Conservation (phyloP, 2,113 vertebrate species). For the Notothenia coriiceps region DNA sequence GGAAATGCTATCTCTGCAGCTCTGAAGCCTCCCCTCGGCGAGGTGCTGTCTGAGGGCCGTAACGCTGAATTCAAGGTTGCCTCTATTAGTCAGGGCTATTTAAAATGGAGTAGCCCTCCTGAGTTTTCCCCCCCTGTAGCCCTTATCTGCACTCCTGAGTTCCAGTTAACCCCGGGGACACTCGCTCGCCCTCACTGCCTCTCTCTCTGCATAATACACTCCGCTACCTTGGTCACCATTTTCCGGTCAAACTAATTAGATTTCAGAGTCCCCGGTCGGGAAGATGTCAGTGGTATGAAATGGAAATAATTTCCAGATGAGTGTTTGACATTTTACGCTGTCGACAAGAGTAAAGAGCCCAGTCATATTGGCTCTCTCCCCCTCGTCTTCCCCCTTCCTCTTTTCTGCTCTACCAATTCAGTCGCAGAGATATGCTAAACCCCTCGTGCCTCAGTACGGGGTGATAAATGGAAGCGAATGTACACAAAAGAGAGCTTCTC, state of each 20-base stretch:
- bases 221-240: constrained; percentile 67
- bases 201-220: constrained; percentile 70
- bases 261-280: constrained; percentile 68
- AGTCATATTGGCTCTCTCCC: constrained; percentile 36
- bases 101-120: constrained; percentile 69
- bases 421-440: constrained; percentile 72
- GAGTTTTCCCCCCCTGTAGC: constrained; percentile 43
- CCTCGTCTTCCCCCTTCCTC: constrained; percentile 21
- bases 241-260: constrained; percentile 82
- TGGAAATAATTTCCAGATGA: constrained; percentile 85
- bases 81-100: constrained; percentile 71
- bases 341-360: constrained; percentile 70
- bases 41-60: constrained; percentile 41
- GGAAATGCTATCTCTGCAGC: constrained; percentile 22
- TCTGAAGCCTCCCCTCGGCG: background rate
- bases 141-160: constrained; percentile 79
- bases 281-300: constrained; percentile 78
- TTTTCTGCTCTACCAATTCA: constrained; percentile 66
- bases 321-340: constrained; percentile 81
- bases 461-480: constrained; percentile 67
- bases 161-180: constrained; percentile 77
- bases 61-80: constrained; percentile 61
- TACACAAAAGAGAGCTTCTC: constrained; percentile 68
- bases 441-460: constrained; percentile 26
- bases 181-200: constrained; percentile 48